Evolutionary conservation across 1,140 invertebrate species (phyloP).

Genomic region (Drosophila rhopaloa): DNA sequence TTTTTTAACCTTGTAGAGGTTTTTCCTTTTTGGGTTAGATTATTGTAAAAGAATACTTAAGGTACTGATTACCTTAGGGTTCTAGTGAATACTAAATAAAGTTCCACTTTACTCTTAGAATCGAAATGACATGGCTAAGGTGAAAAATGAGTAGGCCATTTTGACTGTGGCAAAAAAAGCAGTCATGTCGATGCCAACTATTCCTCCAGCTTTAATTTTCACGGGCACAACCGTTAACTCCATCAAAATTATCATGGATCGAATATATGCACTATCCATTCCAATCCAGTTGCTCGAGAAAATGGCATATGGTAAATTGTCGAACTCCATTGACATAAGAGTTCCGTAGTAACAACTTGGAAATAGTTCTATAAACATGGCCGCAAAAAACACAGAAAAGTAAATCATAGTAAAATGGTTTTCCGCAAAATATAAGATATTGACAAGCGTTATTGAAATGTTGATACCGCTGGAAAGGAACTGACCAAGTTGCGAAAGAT

Average conservation of each 20-base stretch:
- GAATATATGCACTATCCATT: slow-evolving; percentile 4
- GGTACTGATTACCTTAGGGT: no score
- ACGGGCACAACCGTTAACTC: slow-evolving; percentile 26
- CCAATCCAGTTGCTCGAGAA: slow-evolving; percentile 40
- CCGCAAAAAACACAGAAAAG: slow-evolving; percentile 31
- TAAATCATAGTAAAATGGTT: slow-evolving; percentile 23
- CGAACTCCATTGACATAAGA: slow-evolving; percentile 33
- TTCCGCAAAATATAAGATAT: slow-evolving; percentile 40
- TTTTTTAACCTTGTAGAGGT: no score
- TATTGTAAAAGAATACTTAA: no score
- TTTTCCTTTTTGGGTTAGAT: no score
- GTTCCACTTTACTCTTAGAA: not conserved
- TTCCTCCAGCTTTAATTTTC: slow-evolving; percentile 39
- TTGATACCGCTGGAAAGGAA: slow-evolving; percentile 44
- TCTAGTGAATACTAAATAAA: no score
- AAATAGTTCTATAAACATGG: slow-evolving; percentile 44
- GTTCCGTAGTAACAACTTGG: slow-evolving; percentile 45
- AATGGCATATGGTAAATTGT: slow-evolving; percentile 34
- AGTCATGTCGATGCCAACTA: slow-evolving; percentile 35
- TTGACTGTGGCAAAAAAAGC: slow-evolving; percentile 39
- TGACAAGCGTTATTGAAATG: slow-evolving; percentile 31
- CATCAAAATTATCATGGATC: slow-evolving; percentile 36
- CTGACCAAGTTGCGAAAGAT: slow-evolving; percentile 22
- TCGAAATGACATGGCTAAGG: slow-evolving; percentile 34
- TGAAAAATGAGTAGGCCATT: slow-evolving; percentile 46